Conservation (phyloP, 2,797 vertebrate genomes). For the Melanogrammus aeglefinus region DNA sequence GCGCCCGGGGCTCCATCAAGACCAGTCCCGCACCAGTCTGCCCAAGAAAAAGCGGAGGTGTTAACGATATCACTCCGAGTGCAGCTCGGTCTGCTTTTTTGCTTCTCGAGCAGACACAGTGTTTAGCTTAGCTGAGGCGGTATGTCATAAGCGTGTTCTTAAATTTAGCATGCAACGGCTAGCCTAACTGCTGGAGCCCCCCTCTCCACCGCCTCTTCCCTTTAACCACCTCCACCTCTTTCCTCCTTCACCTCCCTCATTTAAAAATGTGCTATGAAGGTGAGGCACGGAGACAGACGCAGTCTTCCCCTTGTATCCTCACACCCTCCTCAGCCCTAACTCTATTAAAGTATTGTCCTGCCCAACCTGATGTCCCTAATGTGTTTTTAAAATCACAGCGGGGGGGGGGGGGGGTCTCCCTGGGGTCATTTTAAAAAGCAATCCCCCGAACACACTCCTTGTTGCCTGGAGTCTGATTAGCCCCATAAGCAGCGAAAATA, state of each 20-base stretch:
- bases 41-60: no score
- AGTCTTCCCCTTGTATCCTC: no score
- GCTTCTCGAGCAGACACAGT: background rate
- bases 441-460: slow-evolving; percentile 45
- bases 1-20: slow-evolving; percentile 21
- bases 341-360: background rate
- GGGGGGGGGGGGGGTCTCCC: slow-evolving; percentile 37
- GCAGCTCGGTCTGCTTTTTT: slow-evolving; percentile 6
- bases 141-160: slow-evolving; percentile 49
- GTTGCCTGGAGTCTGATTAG: slow-evolving; percentile 43
- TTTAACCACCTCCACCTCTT: no score
- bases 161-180: slow-evolving; percentile 53
- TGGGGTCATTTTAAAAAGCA: slow-evolving; percentile 52
- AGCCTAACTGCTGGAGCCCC: no score
- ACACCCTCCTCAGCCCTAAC: background rate
- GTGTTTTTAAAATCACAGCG: background rate
- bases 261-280: no score
- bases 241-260: no score
- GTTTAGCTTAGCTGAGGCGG: slow-evolving; percentile 10
- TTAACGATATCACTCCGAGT: background rate
- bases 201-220: no score
- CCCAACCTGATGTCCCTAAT: background rate
- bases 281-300: no score
- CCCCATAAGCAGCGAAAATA: slow-evolving; percentile 27
- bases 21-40: slow-evolving; percentile 5